A percentile compares a stretch with the other conserved stretches of the same genome.
phyloP scores from a whole-genome alignment of 2,888 invertebrate species.

The Meandrusa payeni region DNA sequence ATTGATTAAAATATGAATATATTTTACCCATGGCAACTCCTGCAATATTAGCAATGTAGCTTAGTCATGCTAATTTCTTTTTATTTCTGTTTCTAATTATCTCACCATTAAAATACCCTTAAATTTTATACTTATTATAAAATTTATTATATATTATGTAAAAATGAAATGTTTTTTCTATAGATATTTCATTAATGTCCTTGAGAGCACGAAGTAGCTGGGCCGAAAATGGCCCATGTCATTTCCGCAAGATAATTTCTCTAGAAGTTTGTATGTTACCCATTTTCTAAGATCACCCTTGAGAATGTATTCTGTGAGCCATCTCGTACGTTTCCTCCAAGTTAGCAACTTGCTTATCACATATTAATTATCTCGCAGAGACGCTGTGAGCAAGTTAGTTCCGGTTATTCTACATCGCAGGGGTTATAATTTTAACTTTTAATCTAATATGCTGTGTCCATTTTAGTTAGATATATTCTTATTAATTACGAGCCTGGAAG shows the following conservation, averaged over 20 bases:
- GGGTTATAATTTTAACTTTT: slow-evolving; percentile 8
- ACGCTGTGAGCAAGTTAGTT: slow-evolving; percentile 15
- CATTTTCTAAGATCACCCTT: slow-evolving; percentile 15
- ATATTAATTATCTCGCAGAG: slow-evolving; percentile 21
- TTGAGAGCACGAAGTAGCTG: too few species aligned
- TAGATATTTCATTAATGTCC: too few species aligned
- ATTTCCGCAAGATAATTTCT: slow-evolving; percentile 20
- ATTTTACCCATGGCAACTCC: too few species aligned
- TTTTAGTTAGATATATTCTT: slow-evolving; percentile 5
- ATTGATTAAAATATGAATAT: too few species aligned
- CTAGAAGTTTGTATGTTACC: slow-evolving; percentile 10
- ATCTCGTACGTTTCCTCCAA: slow-evolving; percentile 15
- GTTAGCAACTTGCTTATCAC: slow-evolving; percentile 22
- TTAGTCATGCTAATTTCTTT: too few species aligned
- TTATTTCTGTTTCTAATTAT: too few species aligned
- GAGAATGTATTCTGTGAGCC: slow-evolving; percentile 14
- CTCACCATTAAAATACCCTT: too few species aligned
- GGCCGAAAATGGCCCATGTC: too few species aligned
- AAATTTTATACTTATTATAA: too few species aligned
- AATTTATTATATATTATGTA: too few species aligned
- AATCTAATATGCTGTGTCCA: slow-evolving; percentile 14
- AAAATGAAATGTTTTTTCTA: too few species aligned
- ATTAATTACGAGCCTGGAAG: slow-evolving; percentile 1
- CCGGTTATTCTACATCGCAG: slow-evolving; percentile 10
- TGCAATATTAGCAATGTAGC: too few species aligned